Conservation (phyloP, 2,113 vertebrate species). For the Tichodroma muraria region DNA sequence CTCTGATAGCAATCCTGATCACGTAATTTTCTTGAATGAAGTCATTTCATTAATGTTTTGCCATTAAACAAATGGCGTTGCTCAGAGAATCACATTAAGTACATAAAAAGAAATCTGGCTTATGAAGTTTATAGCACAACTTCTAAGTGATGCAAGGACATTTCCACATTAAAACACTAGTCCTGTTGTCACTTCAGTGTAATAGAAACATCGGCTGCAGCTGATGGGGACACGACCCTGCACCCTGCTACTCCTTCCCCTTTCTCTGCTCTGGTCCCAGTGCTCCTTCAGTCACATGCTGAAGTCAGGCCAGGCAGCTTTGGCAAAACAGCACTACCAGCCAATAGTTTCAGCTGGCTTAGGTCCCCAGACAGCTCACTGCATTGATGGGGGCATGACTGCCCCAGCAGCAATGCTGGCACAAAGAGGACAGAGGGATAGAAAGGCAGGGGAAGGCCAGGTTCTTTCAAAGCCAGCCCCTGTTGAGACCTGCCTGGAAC, state of each 20-base stretch:
- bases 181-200: neutral
- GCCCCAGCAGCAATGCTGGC: neutral
- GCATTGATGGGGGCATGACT: accelerated
- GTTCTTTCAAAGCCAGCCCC: neutral
- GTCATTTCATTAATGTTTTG: too few species aligned
- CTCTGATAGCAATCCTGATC: neutral
- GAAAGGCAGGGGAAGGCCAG: neutral
- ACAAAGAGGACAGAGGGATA: neutral
- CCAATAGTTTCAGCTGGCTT: neutral
- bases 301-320: neutral
- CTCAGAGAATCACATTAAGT: neutral
- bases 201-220: neutral
- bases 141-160: neutral
- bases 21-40: neutral
- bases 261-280: accelerated
- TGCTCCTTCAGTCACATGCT: neutral
- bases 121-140: neutral
- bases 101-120: neutral
- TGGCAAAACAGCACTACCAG: neutral
- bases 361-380: neutral
- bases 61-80: neutral
- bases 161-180: neutral
- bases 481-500: neutral
- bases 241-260: neutral
- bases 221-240: too few species aligned